Conservation (phyloP, 2,797 vertebrate species). For the Simalia tracyae region DNA sequence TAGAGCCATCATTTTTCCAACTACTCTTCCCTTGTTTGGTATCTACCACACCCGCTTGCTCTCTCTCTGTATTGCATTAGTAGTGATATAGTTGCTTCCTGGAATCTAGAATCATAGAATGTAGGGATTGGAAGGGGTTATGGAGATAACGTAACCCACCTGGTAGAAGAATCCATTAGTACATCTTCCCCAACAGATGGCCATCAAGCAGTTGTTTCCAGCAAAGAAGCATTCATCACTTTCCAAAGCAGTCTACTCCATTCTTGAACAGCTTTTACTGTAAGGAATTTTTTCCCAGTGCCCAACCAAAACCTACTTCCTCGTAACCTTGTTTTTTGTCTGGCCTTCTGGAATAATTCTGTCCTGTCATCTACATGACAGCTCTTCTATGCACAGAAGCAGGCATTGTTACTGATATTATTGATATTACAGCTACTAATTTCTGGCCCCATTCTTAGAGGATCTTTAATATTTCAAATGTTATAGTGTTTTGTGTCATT, state of each 20-base stretch:
- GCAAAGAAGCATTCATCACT: neutral
- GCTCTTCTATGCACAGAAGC: too few species aligned
- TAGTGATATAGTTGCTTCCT: neutral
- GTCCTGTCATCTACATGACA: too few species aligned
- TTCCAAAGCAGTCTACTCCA: neutral
- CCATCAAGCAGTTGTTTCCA: neutral
- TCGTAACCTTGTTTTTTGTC: neutral
- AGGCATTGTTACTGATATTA: too few species aligned
- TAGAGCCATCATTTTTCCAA: neutral
- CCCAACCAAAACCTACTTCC: neutral
- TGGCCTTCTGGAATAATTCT: too few species aligned
- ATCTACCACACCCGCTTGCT: neutral
- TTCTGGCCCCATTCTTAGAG: too few species aligned
- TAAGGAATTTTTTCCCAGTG: neutral
- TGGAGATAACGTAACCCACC: neutral
- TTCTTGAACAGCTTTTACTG: neutral
- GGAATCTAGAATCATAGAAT: neutral
- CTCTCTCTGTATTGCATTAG: neutral
- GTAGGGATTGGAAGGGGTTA: neutral
- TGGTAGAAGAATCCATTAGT: neutral
- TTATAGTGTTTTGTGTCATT: too few species aligned
- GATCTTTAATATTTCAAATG: too few species aligned
- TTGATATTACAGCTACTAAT: too few species aligned
- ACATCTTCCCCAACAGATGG: neutral
- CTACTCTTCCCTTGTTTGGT: neutral